These are phyloP conservation scores for Capreolus pygargus DNA, from an alignment of 2,113 vertebrate genomes.

Conservation along the genomic window DNA sequence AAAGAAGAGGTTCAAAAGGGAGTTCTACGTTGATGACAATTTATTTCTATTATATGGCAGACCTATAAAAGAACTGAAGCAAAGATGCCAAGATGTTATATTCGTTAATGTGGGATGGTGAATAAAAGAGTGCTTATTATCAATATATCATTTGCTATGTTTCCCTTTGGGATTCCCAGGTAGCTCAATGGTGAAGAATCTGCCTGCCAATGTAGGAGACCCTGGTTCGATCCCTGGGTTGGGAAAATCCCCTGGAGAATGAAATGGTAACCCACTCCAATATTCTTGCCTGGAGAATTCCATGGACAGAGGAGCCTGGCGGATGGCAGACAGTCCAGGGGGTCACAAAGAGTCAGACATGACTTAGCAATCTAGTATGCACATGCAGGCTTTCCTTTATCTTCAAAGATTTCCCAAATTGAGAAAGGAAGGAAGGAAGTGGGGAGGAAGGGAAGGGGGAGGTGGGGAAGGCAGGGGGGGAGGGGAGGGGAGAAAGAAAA, in stretches of 20 bases:
- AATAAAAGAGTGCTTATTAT: background rate
- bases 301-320: background rate
- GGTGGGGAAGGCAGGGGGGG: too few species aligned
- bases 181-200: background rate
- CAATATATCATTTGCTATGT: background rate
- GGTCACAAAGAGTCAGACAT: background rate
- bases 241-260: background rate
- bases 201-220: background rate
- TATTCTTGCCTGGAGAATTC: background rate
- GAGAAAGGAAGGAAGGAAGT: background rate
- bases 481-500: too few species aligned
- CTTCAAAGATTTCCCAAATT: background rate
- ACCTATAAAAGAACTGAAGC: background rate
- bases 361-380: background rate
- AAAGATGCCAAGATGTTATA: background rate
- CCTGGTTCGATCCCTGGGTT: background rate
- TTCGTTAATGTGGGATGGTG: background rate
- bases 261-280: background rate
- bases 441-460: background rate
- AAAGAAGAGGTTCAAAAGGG: background rate
- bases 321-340: background rate
- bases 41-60: background rate
- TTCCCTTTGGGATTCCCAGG: background rate
- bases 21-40: background rate
- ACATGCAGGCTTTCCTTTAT: background rate